Conservation (phyloP, 2,113 vertebrate genomes). For the Herpailurus yagouaroundi region DNA sequence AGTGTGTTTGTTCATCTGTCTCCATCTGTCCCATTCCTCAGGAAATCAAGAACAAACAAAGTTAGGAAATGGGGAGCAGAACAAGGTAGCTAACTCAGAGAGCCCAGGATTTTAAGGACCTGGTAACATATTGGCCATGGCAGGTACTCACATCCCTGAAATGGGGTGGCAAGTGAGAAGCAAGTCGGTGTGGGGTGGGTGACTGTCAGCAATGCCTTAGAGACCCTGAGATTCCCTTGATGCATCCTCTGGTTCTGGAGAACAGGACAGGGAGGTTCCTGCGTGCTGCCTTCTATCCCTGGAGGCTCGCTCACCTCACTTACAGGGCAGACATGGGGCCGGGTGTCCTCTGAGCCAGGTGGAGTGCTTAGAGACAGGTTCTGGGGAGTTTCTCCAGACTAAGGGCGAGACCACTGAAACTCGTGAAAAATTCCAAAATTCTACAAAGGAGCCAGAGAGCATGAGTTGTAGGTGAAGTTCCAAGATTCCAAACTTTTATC, state of each 20-base stretch:
- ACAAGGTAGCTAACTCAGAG: neutral
- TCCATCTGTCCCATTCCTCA: conserved; percentile 2
- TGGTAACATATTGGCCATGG: neutral
- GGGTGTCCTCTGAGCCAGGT: neutral
- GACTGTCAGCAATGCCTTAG: neutral
- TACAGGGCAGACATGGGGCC: neutral
- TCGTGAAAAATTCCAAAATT: neutral
- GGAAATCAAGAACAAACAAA: conserved; percentile 43
- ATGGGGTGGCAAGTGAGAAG: neutral
- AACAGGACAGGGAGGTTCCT: neutral
- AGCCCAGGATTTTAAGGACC: neutral
- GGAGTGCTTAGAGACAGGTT: conserved; percentile 38
- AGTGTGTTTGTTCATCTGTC: neutral
- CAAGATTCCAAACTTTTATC: conserved; percentile 48
- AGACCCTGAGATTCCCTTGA: neutral
- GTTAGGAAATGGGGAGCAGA: neutral
- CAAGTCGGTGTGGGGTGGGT: neutral
- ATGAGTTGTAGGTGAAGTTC: conserved; percentile 3
- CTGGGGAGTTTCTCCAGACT: conserved; percentile 19
- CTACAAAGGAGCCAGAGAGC: conserved; percentile 19
- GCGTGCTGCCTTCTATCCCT: neutral
- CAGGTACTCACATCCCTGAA: neutral
- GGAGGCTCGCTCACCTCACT: neutral
- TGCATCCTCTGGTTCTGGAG: neutral
- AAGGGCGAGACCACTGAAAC: conserved; percentile 22